phyloP scores from a whole-genome alignment of 2,797 vertebrate genomes.

The Furcifer pardalis region DNA sequence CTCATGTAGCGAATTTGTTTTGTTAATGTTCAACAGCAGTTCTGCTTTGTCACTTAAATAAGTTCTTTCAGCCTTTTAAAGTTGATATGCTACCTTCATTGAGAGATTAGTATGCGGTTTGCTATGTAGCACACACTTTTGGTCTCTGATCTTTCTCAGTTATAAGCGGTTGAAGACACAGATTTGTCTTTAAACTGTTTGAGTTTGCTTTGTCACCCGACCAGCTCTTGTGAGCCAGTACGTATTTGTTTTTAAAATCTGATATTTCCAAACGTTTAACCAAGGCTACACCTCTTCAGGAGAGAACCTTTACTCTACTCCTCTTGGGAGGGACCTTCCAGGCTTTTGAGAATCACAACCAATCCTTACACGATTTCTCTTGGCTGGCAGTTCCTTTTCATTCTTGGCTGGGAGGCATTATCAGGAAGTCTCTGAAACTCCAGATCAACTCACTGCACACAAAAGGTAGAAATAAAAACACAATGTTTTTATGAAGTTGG shows the following conservation, averaged over 20 bases:
- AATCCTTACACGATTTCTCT: not conserved
- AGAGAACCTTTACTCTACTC: not conserved
- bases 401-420: not conserved
- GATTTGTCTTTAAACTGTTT: not conserved
- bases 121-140: too few relatives aligned
- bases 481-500: not conserved
- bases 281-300: not conserved
- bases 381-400: not conserved
- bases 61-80: too few relatives aligned
- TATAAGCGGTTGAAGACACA: not conserved
- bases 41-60: too few relatives aligned
- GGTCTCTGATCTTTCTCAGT: too few relatives aligned
- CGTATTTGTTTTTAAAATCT: not conserved
- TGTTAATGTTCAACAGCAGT: too few relatives aligned
- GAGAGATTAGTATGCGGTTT: too few relatives aligned
- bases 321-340: not conserved
- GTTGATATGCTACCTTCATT: too few relatives aligned
- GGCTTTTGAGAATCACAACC: not conserved
- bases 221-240: accelerated
- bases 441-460: not conserved
- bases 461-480: slow-evolving; percentile 13
- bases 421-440: not conserved
- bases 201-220: not conserved
- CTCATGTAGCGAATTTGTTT: too few relatives aligned
- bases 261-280: not conserved